These are phyloP conservation scores for Stomorhina lunata DNA, from an alignment of 2,888 invertebrate genomes.

Conservation along the genomic window DNA sequence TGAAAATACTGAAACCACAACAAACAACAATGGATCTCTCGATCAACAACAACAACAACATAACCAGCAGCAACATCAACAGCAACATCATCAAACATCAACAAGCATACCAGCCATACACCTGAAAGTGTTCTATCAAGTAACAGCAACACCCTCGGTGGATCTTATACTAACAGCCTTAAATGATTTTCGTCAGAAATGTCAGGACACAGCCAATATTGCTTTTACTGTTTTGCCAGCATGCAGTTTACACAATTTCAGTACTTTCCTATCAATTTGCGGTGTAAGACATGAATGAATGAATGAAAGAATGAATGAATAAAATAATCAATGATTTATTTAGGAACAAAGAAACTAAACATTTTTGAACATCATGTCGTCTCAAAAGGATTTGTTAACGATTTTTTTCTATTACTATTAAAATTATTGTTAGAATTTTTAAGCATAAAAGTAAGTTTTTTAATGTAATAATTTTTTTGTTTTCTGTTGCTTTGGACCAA, in stretches of 20 bases:
- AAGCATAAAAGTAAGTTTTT: constrained; percentile 35
- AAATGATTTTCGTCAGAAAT: constrained; percentile 80
- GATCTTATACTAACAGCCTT: constrained; percentile 79
- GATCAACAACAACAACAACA: constrained; percentile 42
- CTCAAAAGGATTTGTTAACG: not conserved
- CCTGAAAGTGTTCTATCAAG: constrained; percentile 89
- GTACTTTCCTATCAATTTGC: constrained; percentile 91
- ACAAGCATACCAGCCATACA: constrained; percentile 83
- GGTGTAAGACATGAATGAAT: constrained; percentile 87
- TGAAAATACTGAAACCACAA: constrained; percentile 50
- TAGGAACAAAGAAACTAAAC: not conserved
- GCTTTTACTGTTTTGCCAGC: constrained; percentile 90
- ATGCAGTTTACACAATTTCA: constrained; percentile 88
- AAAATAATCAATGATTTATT: not conserved
- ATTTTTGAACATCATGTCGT: not conserved
- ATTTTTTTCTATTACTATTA: constrained; percentile 39
- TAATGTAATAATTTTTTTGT: constrained; percentile 6
- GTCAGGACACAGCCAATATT: constrained; percentile 81
- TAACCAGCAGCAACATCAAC: not conserved
- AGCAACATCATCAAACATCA: too few species aligned
- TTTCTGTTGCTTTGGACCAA: constrained; percentile 47
- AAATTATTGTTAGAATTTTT: constrained; percentile 18
- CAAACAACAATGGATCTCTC: constrained; percentile 39
- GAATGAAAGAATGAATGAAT: not conserved
- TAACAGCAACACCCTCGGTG: constrained; percentile 81